These are phyloP conservation scores for Serinus canaria DNA, from an alignment of 2,113 vertebrate genomes.

Conservation along the genomic window DNA sequence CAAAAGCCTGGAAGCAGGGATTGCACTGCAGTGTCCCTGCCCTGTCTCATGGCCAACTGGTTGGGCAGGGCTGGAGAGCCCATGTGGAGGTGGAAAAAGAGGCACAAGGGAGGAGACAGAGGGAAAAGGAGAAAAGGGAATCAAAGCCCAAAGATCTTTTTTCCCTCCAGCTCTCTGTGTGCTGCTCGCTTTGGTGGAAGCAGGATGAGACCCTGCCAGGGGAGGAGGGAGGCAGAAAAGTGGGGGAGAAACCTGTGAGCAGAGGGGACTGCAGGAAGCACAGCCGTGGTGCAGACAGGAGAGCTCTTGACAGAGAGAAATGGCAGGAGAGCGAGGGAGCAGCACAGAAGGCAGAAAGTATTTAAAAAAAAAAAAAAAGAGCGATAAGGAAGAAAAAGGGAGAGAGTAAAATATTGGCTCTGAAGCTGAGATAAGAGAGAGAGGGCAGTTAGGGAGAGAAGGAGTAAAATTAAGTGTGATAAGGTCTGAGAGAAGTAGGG, in stretches of 20 bases:
- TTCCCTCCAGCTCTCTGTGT: not conserved
- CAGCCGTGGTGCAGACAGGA: not conserved
- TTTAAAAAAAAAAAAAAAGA: not conserved
- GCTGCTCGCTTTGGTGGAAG: accelerated
- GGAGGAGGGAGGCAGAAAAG: not conserved
- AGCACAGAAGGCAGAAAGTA: not conserved
- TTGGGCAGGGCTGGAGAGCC: not conserved
- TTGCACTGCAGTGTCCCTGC: not conserved
- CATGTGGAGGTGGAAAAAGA: not conserved
- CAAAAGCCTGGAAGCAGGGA: not conserved
- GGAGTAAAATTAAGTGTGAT: conserved; percentile 12
- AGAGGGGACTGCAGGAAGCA: not conserved
- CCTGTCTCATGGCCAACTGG: accelerated
- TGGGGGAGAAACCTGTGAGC: not conserved
- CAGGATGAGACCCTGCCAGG: not conserved
- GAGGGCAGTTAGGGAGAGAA: conserved; percentile 28
- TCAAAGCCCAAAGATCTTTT: not conserved
- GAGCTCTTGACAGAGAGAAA: not conserved
- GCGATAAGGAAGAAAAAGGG: conserved; percentile 12
- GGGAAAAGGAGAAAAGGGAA: not conserved
- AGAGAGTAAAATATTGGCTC: conserved; percentile 37
- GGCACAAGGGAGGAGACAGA: not conserved
- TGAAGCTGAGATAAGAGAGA: conserved; percentile 46
- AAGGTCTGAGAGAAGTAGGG: not conserved
- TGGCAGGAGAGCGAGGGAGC: not conserved